phyloP scores from a whole-genome alignment of 1,140 invertebrate species.

The Calosoma granatense region DNA sequence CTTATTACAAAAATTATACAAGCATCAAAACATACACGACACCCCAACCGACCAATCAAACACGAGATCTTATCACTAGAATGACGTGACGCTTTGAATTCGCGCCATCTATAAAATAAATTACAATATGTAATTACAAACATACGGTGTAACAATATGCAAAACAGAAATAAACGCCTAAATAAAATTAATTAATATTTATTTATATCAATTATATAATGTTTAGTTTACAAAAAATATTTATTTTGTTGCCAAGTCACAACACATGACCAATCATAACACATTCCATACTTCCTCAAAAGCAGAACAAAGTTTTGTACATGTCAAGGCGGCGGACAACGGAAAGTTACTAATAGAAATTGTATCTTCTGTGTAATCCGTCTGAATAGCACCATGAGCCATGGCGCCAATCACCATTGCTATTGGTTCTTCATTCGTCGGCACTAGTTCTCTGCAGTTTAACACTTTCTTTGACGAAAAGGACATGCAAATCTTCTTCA shows the following conservation, averaged over 20 bases:
- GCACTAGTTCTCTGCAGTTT: conserved; percentile 72
- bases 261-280: conserved; percentile 38
- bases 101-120: not conserved
- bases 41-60: not conserved
- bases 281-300: conserved; percentile 96
- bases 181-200: too few species aligned
- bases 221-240: too few species aligned
- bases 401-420: conserved; percentile 93
- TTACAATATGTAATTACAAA: not conserved
- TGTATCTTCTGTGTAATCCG: conserved; percentile 85
- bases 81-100: not conserved
- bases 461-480: conserved; percentile 72
- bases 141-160: conserved; percentile 25
- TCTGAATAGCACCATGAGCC: conserved; percentile 87
- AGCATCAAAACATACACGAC: not conserved
- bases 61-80: not conserved
- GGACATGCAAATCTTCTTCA: conserved; percentile 82
- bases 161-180: too few species aligned
- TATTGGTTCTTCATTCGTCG: conserved; percentile 67
- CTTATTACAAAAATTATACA: not conserved
- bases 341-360: conserved; percentile 94
- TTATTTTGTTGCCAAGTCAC: not conserved
- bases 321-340: conserved; percentile 89
- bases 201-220: too few species aligned
- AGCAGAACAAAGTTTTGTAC: conserved; percentile 90